Percentiles rank a stretch among this genome's conserved stretches.
Evolutionary conservation across 2,113 vertebrate species (phyloP).

Genomic region (Caretta caretta): DNA sequence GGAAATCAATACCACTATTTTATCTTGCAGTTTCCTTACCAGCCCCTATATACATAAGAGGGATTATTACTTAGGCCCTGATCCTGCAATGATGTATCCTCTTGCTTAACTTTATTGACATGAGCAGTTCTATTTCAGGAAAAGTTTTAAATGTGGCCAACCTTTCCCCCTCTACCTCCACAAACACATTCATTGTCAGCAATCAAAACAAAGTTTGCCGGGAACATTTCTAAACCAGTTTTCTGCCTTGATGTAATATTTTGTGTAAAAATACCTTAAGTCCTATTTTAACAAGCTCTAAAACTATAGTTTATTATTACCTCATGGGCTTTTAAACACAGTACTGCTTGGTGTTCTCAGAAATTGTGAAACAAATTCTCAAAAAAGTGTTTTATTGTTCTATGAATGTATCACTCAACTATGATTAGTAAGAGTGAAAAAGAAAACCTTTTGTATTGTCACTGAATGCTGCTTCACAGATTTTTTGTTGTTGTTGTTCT

Average conservation of each 20-base stretch:
- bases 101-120: neutral
- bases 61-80: neutral
- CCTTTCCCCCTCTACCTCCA: neutral
- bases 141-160: neutral
- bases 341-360: neutral
- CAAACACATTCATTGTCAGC: neutral
- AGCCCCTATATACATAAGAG: neutral
- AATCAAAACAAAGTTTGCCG: neutral
- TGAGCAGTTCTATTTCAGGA: neutral
- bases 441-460: neutral
- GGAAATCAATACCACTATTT: neutral
- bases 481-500: neutral
- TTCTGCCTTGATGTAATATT: neutral
- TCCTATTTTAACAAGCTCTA: neutral
- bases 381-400: neutral
- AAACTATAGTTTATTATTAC: fast-evolving
- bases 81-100: neutral
- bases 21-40: neutral
- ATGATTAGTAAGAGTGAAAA: neutral
- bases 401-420: neutral
- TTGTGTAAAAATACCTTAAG: neutral
- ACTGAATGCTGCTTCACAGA: neutral
- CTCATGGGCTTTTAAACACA: neutral
- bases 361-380: neutral
- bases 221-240: no score